Percentiles rank a stretch among this genome's conserved stretches.
phyloP scores from a whole-genome alignment of 2,888 invertebrate genomes.

The Operophtera brumata region DNA sequence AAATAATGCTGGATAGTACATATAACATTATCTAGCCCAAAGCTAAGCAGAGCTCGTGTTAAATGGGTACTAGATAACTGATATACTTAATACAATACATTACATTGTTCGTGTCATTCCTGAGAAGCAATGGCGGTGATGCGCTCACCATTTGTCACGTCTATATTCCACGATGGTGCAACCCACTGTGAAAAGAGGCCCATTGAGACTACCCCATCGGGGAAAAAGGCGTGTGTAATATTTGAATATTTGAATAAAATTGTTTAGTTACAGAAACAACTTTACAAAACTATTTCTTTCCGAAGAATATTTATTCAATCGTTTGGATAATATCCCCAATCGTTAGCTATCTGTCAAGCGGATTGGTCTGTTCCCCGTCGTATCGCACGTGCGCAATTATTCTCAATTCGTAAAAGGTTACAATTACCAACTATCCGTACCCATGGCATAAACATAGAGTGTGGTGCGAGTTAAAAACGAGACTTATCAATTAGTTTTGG shows the following conservation, averaged over 20 bases:
- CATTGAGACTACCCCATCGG: too few species aligned
- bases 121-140: too few species aligned
- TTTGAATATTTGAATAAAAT: not conserved
- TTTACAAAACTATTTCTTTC: not conserved
- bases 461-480: constrained; percentile 42
- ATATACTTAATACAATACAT: too few species aligned
- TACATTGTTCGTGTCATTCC: too few species aligned
- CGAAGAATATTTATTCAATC: constrained; percentile 1
- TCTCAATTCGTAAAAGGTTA: constrained; percentile 69
- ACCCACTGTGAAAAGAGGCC: too few species aligned
- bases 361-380: constrained; percentile 58
- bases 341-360: constrained; percentile 35
- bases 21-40: too few species aligned
- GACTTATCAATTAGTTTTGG: not conserved
- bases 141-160: too few species aligned
- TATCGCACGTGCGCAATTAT: constrained; percentile 66
- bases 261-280: not conserved
- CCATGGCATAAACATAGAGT: constrained; percentile 58
- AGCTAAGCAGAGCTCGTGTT: too few species aligned
- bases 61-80: too few species aligned
- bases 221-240: too few species aligned
- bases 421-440: constrained; percentile 65
- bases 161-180: too few species aligned
- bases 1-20: too few species aligned
- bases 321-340: not conserved